Percentiles rank a stretch among this genome's conserved stretches.
phyloP scores from a whole-genome alignment of 2,113 vertebrate species.

The Esox niger region DNA sequence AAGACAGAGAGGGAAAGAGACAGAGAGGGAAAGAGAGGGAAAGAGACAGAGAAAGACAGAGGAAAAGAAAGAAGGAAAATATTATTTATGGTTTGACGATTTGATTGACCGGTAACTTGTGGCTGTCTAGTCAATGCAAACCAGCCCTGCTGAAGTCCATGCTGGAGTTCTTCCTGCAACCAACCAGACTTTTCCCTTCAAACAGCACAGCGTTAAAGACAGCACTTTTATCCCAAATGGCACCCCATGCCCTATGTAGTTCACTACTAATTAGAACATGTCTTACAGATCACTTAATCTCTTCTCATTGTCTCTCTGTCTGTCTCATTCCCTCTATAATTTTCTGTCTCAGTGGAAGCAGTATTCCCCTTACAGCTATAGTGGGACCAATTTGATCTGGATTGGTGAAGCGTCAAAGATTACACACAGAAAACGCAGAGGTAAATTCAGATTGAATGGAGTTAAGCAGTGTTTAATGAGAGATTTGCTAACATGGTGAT shows the following conservation, averaged over 20 bases:
- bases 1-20: too few species aligned
- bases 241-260: too few species aligned
- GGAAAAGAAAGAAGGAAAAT: slow-evolving; percentile 34
- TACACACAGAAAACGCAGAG: too few species aligned
- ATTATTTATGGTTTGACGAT: slow-evolving; percentile 49
- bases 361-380: not conserved
- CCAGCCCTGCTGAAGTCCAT: slow-evolving; percentile 41
- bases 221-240: not conserved
- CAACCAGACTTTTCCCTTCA: slow-evolving; percentile 15
- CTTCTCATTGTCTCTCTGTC: not conserved
- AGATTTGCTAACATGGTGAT: too few species aligned
- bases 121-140: slow-evolving; percentile 62
- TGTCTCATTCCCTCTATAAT: not conserved
- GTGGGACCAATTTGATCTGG: too few species aligned
- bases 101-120: slow-evolving; percentile 73
- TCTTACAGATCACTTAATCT: not conserved
- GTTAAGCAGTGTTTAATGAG: too few species aligned
- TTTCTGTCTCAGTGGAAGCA: not conserved
- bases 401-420: too few species aligned
- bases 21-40: rapidly evolving
- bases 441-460: too few species aligned
- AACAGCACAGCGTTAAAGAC: slow-evolving; percentile 41
- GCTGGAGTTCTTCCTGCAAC: slow-evolving; percentile 20
- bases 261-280: too few species aligned
- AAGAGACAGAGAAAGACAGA: slow-evolving; percentile 12